A percentile compares a stretch with the other conserved stretches of the same genome.
phyloP scores from a whole-genome alignment of 2,113 vertebrate species.

The Toxostoma redivivum region DNA sequence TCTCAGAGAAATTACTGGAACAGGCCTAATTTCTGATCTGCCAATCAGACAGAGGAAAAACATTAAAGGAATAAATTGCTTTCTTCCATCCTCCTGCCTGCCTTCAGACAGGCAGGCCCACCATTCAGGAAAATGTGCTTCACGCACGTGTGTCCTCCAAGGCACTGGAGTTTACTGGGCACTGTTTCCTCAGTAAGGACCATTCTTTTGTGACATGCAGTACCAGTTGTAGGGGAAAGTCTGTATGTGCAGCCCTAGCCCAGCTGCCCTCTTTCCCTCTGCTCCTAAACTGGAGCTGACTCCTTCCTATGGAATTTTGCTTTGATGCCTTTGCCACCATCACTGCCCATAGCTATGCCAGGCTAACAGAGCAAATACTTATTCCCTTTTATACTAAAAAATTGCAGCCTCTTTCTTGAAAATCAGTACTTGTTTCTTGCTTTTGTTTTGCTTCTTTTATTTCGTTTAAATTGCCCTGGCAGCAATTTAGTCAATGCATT shows the following conservation, averaged over 20 bases:
- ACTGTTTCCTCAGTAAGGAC: not conserved
- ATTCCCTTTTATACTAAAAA: not conserved
- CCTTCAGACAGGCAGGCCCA: not conserved
- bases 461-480: not conserved
- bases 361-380: not conserved
- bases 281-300: not conserved
- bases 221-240: not conserved
- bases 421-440: not conserved
- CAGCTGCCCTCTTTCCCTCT: not conserved
- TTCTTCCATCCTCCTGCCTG: not conserved
- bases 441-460: not conserved
- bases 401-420: not conserved
- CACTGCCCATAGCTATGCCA: not conserved
- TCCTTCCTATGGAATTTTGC: not conserved
- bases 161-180: not conserved
- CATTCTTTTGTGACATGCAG: not conserved
- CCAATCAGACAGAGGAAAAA: slow-evolving; percentile 13
- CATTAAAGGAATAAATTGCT: not conserved
- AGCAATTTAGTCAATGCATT: not conserved
- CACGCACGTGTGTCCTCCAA: not conserved
- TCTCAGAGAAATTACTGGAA: slow-evolving; percentile 40
- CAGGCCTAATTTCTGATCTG: slow-evolving; percentile 12
- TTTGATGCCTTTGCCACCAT: not conserved
- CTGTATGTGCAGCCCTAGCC: rapidly evolving
- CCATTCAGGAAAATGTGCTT: not conserved